Conservation (phyloP, 2,888 invertebrate genomes). For the Xestia xanthographa region DNA sequence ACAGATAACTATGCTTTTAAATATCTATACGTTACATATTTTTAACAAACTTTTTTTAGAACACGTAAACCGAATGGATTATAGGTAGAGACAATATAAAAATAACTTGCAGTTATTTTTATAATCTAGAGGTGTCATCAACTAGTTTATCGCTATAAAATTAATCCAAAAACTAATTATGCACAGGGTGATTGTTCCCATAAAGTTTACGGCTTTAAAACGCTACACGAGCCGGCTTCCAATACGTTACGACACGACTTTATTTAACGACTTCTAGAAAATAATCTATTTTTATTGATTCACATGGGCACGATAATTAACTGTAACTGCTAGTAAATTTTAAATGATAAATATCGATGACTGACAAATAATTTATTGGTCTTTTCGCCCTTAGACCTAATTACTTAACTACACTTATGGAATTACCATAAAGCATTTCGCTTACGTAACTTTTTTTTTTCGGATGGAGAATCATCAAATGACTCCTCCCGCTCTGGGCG, state of each 20-base stretch:
- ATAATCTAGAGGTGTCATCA: slow-evolving; percentile 1
- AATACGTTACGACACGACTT: slow-evolving; percentile 58
- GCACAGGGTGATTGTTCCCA: slow-evolving; percentile 72
- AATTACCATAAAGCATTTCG: neutral
- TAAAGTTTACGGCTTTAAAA: slow-evolving; percentile 69
- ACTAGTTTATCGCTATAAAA: slow-evolving; percentile 54
- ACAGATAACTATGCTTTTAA: neutral
- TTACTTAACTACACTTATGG: neutral
- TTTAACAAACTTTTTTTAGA: too few species aligned
- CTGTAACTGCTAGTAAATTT: neutral
- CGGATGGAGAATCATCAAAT: too few species aligned
- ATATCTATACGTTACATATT: neutral
- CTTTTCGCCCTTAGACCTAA: neutral
- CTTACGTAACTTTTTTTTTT: too few species aligned
- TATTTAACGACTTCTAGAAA: slow-evolving; percentile 58
- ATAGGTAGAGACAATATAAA: neutral
- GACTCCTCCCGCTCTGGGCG: too few species aligned
- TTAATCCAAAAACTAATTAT: slow-evolving; percentile 65
- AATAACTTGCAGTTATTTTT: neutral
- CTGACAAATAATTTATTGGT: neutral
- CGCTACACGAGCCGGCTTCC: slow-evolving; percentile 53
- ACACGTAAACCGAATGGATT: neutral
- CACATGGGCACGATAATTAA: slow-evolving; percentile 27
- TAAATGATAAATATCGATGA: neutral
- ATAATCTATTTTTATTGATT: slow-evolving; percentile 59